Conservation (phyloP, 2,888 invertebrate genomes). For the Eumacrocentrus americanus region DNA sequence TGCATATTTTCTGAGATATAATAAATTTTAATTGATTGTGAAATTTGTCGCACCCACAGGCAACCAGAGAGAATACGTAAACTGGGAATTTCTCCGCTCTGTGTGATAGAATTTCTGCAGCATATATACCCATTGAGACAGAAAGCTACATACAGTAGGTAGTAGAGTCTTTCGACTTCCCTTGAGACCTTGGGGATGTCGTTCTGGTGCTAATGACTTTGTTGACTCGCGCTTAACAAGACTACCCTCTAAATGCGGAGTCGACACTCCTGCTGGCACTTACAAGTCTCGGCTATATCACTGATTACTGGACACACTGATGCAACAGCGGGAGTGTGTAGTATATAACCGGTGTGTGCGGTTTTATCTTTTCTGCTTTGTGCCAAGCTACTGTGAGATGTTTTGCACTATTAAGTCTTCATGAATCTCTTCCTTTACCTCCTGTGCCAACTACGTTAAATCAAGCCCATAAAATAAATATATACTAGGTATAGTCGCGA, state of each 20-base stretch:
- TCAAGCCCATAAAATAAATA: conserved; percentile 2
- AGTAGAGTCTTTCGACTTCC: conserved; percentile 32
- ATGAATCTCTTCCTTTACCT: background rate
- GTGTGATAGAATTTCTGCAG: background rate
- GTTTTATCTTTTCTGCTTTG: background rate
- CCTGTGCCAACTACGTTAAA: conserved; percentile 3
- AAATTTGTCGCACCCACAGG: conserved; percentile 16
- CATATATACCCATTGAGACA: conserved; percentile 5
- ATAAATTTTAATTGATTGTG: conserved; percentile 23
- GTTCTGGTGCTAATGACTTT: conserved; percentile 53
- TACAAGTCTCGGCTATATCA: conserved; percentile 28
- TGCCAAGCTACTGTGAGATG: background rate
- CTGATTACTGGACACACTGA: conserved; percentile 31
- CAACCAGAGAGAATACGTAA: conserved; percentile 4
- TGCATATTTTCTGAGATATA: no score
- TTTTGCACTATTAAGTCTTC: conserved; percentile 3
- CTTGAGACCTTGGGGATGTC: conserved; percentile 36
- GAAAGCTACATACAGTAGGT: conserved; percentile 16
- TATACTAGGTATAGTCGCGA: background rate
- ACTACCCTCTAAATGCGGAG: conserved; percentile 50
- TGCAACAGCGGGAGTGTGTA: background rate
- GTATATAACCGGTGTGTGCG: background rate
- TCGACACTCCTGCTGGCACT: conserved; percentile 44
- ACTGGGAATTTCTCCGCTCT: background rate
- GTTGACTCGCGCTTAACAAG: conserved; percentile 54